These are phyloP conservation scores for Eristalis intricaria DNA, from an alignment of 2,888 invertebrate species.

Conservation along the genomic window DNA sequence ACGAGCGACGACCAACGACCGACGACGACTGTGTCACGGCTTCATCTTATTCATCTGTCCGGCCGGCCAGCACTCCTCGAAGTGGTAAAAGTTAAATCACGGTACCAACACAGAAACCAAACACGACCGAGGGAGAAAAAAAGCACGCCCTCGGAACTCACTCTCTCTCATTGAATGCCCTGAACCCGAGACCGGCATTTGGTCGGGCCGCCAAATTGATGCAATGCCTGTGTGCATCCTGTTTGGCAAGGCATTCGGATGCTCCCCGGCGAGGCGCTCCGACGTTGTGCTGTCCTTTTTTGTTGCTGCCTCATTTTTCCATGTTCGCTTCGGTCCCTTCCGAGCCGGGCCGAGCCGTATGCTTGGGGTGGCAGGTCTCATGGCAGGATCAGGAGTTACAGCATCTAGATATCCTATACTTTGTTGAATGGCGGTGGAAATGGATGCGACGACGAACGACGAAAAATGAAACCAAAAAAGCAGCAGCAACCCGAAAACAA, in stretches of 20 bases:
- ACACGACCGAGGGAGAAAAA: background rate
- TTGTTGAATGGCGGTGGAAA: conserved; percentile 12
- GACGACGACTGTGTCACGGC: conserved; percentile 38
- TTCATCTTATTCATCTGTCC: conserved; percentile 62
- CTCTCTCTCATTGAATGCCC: conserved; percentile 20
- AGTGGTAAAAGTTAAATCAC: conserved; percentile 64
- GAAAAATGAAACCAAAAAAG: background rate
- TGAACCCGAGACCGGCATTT: conserved; percentile 3
- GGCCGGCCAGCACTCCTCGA: conserved; percentile 14
- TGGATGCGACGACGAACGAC: conserved; percentile 6
- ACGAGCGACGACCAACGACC: too few species aligned
- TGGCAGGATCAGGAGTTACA: conserved; percentile 43
- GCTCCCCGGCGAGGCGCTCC: background rate
- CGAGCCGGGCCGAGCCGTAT: background rate
- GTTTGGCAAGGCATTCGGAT: conserved; percentile 60
- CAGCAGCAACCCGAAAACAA: too few species aligned
- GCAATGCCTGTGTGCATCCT: conserved; percentile 68
- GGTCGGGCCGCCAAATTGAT: conserved; percentile 58
- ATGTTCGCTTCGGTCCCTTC: background rate
- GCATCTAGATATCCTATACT: conserved; percentile 57
- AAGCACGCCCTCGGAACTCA: background rate
- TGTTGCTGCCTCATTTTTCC: background rate
- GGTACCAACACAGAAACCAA: conserved; percentile 16
- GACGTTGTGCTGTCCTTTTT: background rate
- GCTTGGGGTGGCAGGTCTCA: conserved; percentile 22